Base-by-base conservation (phyloP, 2,113 vertebrate species). In the Pholis gunnellus region DNA sequence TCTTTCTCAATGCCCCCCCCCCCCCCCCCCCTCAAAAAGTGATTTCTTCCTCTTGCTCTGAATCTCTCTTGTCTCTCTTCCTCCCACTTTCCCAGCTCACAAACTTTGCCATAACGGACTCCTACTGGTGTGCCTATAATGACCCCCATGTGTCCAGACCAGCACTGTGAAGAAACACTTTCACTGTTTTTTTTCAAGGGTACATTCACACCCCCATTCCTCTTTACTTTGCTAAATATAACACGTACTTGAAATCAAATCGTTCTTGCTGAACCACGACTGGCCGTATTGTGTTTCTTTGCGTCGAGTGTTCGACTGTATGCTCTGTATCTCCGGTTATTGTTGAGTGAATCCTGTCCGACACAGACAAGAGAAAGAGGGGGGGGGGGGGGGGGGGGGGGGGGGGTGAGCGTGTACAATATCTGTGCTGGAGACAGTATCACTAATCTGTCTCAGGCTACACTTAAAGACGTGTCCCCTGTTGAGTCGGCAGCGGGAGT, bases 1-100 rank as follows among this genome's bases (percentile, higher is more conserved):
- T 95, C 93, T 95, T 92, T 95, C 96, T 94, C 76, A 48, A 61
- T 63, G 2, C 52, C 82, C 87, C 84, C 5, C 91, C 93, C 82
- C 87, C 13, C 56, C 10, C 91, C 93, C 65, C 52, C 79, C 48
- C 14, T 52, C 8, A 79, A 88, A 90, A 84, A 89, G 87, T 80
- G 79, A 86, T 84, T 82, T 87, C 83, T 82, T 86, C 88, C 81
- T 82, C 78, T 73, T 68, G 60, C 80, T 83, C 68, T 22, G 40
- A 74, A 59, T 88, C 79, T 42, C 65, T 84, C 67, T 67, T 46
- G 25, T 77, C 66, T 68, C 69, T 60, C 73, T 63, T 73, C 72
- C 78, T 78, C 59, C 25, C 69, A 66, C 82, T 87, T 69, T 83
- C 78, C 70, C 81, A 79, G 78, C 78, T 81, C 72, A 70, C 71